Base-by-base conservation (phyloP, 2,888 invertebrate genomes). In the Cantharis nigra region DNA sequence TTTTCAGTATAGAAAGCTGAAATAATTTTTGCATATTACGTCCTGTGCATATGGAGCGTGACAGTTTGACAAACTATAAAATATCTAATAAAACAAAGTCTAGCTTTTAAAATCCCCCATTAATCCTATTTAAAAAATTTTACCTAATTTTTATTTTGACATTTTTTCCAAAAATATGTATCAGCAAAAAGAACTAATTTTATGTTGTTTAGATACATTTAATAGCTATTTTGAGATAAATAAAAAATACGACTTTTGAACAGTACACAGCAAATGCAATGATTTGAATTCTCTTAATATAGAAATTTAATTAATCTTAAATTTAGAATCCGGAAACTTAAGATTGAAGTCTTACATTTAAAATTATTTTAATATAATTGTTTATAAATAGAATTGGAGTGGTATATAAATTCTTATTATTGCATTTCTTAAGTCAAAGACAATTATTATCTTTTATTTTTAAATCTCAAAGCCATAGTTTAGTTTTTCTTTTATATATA, bases 31-130 rank as follows among this genome's bases (percentile, higher is more conserved):
- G 63, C 63, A 65, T 72, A 77, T 77, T 74, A 76, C 71, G 71
- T 71, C 30, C 69, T 67, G 71, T 73, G 26, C 70, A 77, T 67
- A 77, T 71, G 74, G 74, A 70, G 69, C 76, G 72, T 71, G 80
- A 78, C 75, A 74, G 73, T 63, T 76, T 78, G 74, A 79, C 79
- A 76, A 76, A 78, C 75, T 80, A 80, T 79, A 79, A 78, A 79
- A 80, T 80, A 79, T 78, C 74, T 72, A 78, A 80, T 80, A 80
- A 80, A 80, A 79, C 78, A 73, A 71, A 74, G 80, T 80, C 80
- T 33, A 62, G 70, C 70, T 26, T 78, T 70, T 79, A 78, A 80
- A 80, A 80, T 76, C 71, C 33, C 76, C 71, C 79, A 80, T 80
- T 79, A 80, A 80, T 80, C 73, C 67, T 18, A 71, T 62, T 71